A percentile compares a stretch with the other conserved stretches of the same genome.
These are phyloP conservation scores for Harpalus rufipes DNA, from an alignment of 2,888 invertebrate genomes.

Conservation along the genomic window DNA sequence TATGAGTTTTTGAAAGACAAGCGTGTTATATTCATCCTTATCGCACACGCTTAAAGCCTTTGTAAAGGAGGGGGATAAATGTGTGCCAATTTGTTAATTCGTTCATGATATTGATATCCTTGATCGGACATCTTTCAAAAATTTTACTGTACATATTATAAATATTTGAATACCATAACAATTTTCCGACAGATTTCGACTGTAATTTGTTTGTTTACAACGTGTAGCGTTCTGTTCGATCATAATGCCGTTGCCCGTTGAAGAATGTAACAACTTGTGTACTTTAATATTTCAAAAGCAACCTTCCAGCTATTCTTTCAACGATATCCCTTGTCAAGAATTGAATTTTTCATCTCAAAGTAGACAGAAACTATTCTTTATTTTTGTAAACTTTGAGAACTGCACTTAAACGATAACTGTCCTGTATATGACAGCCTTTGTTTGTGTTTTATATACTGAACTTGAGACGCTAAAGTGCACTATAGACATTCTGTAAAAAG, in stretches of 20 bases:
- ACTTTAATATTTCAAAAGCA: conserved; percentile 5
- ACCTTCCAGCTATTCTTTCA: neutral
- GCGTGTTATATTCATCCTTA: too few species aligned
- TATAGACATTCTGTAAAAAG: conserved; percentile 2
- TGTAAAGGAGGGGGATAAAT: too few species aligned
- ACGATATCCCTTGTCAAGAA: neutral
- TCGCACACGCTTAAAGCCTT: too few species aligned
- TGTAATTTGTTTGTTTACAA: neutral
- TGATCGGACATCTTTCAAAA: too few species aligned
- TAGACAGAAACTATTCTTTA: conserved; percentile 15
- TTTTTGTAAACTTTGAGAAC: conserved; percentile 35
- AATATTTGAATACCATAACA: too few species aligned
- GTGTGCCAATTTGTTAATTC: too few species aligned
- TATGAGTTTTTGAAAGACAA: too few species aligned
- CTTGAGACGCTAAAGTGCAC: conserved; percentile 40
- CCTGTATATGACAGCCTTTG: conserved; percentile 34
- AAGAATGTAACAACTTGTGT: neutral
- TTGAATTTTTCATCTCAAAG: conserved; percentile 14
- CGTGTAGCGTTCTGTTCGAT: neutral
- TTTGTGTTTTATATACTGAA: conserved; percentile 33
- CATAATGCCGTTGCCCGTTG: neutral
- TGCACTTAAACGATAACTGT: conserved; percentile 35
- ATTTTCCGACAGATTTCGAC: neutral
- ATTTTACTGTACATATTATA: too few species aligned
- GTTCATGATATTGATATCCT: too few species aligned